These are phyloP conservation scores for Timema cristinae DNA, from an alignment of 2,888 invertebrate species.

Conservation along the genomic window DNA sequence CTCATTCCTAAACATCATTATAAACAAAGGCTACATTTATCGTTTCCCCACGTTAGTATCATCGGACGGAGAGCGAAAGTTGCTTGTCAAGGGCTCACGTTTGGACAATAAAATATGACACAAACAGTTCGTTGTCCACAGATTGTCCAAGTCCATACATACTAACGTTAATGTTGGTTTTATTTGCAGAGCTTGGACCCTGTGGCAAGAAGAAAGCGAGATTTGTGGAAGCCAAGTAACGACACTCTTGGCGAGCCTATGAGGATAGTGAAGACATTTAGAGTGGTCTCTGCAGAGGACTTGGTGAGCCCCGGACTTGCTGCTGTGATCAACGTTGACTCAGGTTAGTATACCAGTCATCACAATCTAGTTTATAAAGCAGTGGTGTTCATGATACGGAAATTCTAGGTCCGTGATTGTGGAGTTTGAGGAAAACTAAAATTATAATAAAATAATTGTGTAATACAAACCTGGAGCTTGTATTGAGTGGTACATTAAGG, in stretches of 20 bases:
- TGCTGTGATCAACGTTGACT: conserved; percentile 25
- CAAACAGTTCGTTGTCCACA: neutral
- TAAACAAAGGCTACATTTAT: no score
- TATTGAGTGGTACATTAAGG: no score
- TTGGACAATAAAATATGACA: neutral
- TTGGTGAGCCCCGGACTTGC: conserved; percentile 23
- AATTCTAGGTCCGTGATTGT: no score
- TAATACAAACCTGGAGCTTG: no score
- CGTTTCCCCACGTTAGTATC: no score
- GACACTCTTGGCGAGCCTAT: conserved; percentile 57
- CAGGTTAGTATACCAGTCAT: conserved; percentile 11
- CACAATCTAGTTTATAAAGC: neutral
- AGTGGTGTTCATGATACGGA: no score
- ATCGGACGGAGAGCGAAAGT: no score
- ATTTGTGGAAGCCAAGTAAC: conserved; percentile 48
- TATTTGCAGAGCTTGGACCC: conserved; percentile 42
- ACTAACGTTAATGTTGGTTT: neutral
- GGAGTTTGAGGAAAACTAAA: no score
- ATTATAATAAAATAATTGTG: no score
- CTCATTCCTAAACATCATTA: no score
- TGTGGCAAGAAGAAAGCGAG: conserved; percentile 43
- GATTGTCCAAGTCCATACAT: neutral
- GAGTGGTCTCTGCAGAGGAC: conserved; percentile 30
- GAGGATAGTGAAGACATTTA: conserved; percentile 44
- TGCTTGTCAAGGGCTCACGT: neutral